Conservation (phyloP, 1,140 invertebrate genomes). For the Eufriesea mexicana region DNA sequence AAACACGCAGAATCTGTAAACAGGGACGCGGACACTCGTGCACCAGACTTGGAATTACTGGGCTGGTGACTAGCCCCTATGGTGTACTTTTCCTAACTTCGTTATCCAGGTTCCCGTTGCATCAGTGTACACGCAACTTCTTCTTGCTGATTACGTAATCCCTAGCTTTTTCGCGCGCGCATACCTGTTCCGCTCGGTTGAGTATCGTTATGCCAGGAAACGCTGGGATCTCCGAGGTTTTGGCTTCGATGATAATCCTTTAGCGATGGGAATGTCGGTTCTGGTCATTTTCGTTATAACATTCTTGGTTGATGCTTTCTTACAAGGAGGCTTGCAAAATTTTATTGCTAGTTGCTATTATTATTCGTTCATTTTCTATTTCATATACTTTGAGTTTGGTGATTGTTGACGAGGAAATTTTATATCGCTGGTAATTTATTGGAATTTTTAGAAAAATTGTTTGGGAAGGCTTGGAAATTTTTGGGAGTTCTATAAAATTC, state of each 20-base stretch:
- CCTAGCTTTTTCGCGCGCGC: background rate
- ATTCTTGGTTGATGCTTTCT: too few species aligned
- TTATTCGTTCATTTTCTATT: too few species aligned
- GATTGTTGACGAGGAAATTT: too few species aligned
- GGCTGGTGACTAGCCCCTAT: slow-evolving; percentile 20
- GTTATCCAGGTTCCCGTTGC: slow-evolving; percentile 60
- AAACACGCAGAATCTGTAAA: slow-evolving; percentile 39
- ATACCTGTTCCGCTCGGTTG: background rate
- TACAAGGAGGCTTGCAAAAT: too few species aligned
- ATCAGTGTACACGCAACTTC: slow-evolving; percentile 26
- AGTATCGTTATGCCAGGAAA: too few species aligned
- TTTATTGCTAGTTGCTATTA: too few species aligned
- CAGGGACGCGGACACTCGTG: slow-evolving; percentile 9
- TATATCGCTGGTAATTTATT: too few species aligned
- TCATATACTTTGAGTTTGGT: too few species aligned
- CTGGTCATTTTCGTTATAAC: too few species aligned
- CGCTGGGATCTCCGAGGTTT: fast-evolving
- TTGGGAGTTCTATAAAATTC: too few species aligned
- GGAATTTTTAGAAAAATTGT: too few species aligned
- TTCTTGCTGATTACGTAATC: slow-evolving; percentile 3
- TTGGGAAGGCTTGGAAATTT: too few species aligned
- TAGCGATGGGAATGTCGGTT: background rate
- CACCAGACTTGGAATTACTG: slow-evolving; percentile 24
- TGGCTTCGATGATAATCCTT: background rate
- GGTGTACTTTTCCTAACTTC: slow-evolving; percentile 68